These are phyloP conservation scores for Altica lythri DNA, from an alignment of 2,888 invertebrate species.

Conservation along the genomic window DNA sequence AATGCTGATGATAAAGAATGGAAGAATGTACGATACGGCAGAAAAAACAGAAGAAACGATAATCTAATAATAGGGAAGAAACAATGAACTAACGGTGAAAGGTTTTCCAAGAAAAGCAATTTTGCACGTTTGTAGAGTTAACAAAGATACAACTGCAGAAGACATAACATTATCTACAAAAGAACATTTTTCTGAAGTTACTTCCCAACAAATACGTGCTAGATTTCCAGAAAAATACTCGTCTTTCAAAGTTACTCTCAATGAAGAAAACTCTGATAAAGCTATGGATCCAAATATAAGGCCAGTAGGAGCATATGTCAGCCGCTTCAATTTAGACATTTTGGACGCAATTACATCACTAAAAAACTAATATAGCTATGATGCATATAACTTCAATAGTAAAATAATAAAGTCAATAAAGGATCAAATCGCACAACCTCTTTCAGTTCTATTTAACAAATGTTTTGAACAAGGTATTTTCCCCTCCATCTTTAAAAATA, in stretches of 20 bases:
- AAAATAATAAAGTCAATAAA: no score
- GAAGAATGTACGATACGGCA: background rate
- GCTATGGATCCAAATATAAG: slow-evolving; percentile 4
- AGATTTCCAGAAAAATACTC: slow-evolving; percentile 14
- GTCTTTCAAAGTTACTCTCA: slow-evolving; percentile 14
- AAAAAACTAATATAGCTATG: no score
- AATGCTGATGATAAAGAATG: background rate
- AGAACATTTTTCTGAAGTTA: slow-evolving; percentile 1
- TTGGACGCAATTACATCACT: no score
- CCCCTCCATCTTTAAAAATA: no score
- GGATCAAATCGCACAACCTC: no score
- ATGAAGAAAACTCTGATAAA: slow-evolving; percentile 6
- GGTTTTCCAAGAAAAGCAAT: background rate
- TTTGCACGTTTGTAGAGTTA: background rate
- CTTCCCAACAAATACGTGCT: slow-evolving; percentile 3
- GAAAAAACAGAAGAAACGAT: background rate
- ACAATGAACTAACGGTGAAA: background rate
- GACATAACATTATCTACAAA: background rate
- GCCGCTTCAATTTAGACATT: background rate
- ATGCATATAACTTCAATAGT: no score
- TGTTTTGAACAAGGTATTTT: no score
- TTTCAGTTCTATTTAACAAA: no score
- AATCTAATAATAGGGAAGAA: background rate
- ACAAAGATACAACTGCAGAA: background rate
- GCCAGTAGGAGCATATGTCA: slow-evolving; percentile 15